Evolutionary conservation across 2,888 invertebrate species (phyloP).

Genomic region (Alentia gelatinosa): DNA sequence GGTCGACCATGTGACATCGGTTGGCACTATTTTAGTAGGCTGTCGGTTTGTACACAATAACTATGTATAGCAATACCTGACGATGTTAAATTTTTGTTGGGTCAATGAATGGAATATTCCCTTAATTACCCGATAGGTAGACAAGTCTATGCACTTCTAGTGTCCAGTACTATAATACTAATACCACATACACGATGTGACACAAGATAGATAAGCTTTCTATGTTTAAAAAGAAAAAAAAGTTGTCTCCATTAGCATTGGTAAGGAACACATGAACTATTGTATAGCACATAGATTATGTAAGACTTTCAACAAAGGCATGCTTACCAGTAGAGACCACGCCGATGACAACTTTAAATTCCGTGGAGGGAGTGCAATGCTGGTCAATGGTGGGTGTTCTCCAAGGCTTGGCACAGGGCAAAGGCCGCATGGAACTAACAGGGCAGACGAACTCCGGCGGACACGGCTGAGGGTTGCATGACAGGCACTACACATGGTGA

Average conservation of each 20-base stretch:
- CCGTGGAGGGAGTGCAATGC: neutral
- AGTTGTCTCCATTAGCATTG: no score
- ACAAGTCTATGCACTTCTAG: neutral
- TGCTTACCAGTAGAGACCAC: neutral
- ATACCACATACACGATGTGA: no score
- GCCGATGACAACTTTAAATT: neutral
- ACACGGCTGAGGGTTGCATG: neutral
- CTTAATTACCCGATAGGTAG: neutral
- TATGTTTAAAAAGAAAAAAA: neutral
- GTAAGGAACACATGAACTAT: no score
- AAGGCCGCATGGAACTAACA: neutral
- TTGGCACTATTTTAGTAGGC: no score
- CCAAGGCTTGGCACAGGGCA: conserved; percentile 9
- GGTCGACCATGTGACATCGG: no score
- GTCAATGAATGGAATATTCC: neutral
- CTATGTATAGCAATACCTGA: neutral
- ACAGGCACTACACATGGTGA: neutral
- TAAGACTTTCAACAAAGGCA: neutral
- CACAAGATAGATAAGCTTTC: no score
- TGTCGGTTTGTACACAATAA: neutral
- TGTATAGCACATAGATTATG: no score
- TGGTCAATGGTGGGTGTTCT: neutral
- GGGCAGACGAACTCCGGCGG: conserved; percentile 24
- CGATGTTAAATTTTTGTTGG: neutral
- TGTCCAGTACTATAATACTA: neutral